A percentile compares a stretch with the other conserved stretches of the same genome.
Conservation (phyloP, 2,797 vertebrate species). For the Tragelaphus eurycerus region DNA sequence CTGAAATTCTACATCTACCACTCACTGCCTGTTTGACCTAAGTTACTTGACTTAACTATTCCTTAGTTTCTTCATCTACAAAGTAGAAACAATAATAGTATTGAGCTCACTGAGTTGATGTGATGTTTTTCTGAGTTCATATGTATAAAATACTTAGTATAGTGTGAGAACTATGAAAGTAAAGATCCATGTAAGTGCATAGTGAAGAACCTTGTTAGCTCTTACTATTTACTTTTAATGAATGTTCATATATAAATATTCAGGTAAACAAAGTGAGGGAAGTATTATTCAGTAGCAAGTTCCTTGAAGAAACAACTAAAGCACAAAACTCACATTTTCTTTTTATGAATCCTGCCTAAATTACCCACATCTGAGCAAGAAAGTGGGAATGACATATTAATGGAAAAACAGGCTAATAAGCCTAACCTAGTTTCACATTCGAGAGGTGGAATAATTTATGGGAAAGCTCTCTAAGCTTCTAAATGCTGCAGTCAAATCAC, state of each 20-base stretch:
- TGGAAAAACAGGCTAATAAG: conserved; percentile 70
- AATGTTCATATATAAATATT: conserved; percentile 18
- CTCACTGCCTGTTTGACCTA: background rate
- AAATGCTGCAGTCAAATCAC: conserved; percentile 79
- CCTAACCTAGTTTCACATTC: conserved; percentile 60
- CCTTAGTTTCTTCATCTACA: conserved; percentile 18
- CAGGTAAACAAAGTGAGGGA: background rate
- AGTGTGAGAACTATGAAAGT: background rate
- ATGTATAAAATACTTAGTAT: background rate
- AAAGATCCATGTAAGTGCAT: background rate
- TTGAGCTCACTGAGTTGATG: background rate
- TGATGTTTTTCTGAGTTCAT: background rate
- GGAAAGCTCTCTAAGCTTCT: conserved; percentile 76
- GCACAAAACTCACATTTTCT: conserved; percentile 53
- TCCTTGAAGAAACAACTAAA: conserved; percentile 42
- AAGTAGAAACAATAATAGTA: conserved; percentile 31
- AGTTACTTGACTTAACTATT: background rate
- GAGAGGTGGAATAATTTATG: conserved; percentile 77
- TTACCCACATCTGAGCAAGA: conserved; percentile 63
- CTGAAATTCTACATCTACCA: background rate
- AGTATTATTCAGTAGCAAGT: conserved; percentile 48
- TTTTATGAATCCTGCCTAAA: conserved; percentile 59
- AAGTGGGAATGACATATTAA: conserved; percentile 63
- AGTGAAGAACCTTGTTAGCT: background rate
- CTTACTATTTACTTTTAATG: background rate